These are phyloP conservation scores for Macrostomum cliftonense DNA, from an alignment of 2,888 invertebrate genomes.

Conservation along the genomic window DNA sequence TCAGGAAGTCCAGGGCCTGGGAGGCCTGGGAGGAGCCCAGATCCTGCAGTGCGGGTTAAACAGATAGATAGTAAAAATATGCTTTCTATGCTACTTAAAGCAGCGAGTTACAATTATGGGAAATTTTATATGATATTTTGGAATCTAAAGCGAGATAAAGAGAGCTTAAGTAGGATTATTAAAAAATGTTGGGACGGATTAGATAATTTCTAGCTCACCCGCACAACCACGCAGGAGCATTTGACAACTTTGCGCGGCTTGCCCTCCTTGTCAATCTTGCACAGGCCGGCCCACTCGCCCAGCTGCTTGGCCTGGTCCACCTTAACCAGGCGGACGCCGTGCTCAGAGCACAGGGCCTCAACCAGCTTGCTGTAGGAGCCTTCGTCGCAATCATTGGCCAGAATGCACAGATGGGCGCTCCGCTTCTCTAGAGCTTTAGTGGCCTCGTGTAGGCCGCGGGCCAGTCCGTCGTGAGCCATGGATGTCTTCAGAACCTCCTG, in stretches of 20 bases:
- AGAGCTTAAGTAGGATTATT: too few species aligned
- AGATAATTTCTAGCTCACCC: too few species aligned
- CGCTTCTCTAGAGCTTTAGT: conserved; percentile 93
- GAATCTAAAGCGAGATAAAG: too few species aligned
- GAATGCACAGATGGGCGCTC: conserved; percentile 80
- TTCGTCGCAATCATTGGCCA: conserved; percentile 96
- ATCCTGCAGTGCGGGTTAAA: too few species aligned
- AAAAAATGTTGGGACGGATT: too few species aligned
- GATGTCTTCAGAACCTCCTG: conserved; percentile 90
- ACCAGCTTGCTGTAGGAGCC: conserved; percentile 89
- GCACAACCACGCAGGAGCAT: conserved; percentile 84
- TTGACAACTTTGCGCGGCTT: conserved; percentile 96
- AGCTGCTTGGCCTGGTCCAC: conserved; percentile 94
- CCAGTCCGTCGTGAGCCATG: conserved; percentile 78
- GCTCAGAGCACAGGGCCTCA: conserved; percentile 89
- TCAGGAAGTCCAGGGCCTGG: too few species aligned
- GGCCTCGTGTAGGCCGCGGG: conserved; percentile 87
- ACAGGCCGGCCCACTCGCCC: conserved; percentile 96
- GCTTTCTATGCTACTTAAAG: too few species aligned
- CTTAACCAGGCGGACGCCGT: conserved; percentile 85
- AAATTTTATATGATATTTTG: too few species aligned
- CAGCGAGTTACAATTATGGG: too few species aligned
- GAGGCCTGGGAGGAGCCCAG: too few species aligned
- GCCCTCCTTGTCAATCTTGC: conserved; percentile 96
- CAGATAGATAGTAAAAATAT: too few species aligned